phyloP scores from a whole-genome alignment of 2,113 vertebrate genomes.

The Microcebus ravelobensis region DNA sequence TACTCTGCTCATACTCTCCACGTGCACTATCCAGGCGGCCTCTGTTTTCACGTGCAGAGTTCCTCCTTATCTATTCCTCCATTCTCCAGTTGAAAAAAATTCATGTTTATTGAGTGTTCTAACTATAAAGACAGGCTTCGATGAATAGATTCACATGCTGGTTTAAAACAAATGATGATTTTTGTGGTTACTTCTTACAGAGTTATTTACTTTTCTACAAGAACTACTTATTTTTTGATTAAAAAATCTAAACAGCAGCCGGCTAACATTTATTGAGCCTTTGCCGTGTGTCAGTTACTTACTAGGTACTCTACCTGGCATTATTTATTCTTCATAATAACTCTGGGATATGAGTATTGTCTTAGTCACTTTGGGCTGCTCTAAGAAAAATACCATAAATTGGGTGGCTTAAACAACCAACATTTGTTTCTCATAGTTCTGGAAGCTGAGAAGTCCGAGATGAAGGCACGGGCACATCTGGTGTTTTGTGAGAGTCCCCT shows the following conservation, averaged over 20 bases:
- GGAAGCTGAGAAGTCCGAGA: not conserved
- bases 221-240: not conserved
- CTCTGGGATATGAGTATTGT: not conserved
- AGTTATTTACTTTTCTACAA: not conserved
- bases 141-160: not conserved
- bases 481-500: not conserved
- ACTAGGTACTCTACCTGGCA: not conserved
- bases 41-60: not conserved
- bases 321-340: not conserved
- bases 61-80: not conserved
- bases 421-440: not conserved
- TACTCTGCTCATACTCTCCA: not conserved
- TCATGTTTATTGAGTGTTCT: not conserved
- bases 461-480: not conserved
- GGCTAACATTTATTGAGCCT: not conserved
- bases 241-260: not conserved
- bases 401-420: not conserved
- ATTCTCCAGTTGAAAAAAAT: not conserved
- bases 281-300: not conserved
- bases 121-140: not conserved
- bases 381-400: not conserved
- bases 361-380: not conserved
- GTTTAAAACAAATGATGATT: constrained; percentile 1
- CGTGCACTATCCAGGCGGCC: not conserved
- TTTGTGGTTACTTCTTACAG: not conserved